Evolutionary conservation across 2,888 invertebrate genomes (phyloP), one percentile per base, ranked within the genome.

Genomic region (Dryococelus australis): DNA sequence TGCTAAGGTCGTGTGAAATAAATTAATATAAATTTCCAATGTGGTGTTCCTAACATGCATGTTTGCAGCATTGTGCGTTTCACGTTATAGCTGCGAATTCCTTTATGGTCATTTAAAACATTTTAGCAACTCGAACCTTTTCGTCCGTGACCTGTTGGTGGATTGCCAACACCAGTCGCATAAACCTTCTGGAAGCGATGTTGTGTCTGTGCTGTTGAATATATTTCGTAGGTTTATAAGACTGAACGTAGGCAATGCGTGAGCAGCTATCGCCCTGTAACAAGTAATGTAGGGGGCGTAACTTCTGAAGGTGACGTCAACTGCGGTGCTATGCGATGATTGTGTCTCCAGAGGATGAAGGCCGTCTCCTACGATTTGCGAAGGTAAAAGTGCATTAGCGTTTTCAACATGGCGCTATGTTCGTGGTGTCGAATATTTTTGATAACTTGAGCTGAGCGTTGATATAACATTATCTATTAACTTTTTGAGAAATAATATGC

Each of bases 271-370:
- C 65, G 65, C 65, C 65, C 65, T 65, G 65, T 65, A 65, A 65
- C 65, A 65, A 65, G 65, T 65, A 65, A 10, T n/a, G 65, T 65
- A 65, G 65, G 65, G 47, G 65, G 65, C 65, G 65, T 65, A 65
- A 65, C 65, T 16, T 65, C 65, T n/a, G 65, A 65, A 65, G 65
- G 65, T 65, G 65, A 8, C 8, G 8, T 12, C n/a, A 8, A 65
- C 24, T 65, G 65, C 65, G 65, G n/a, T 65, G 65, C 65, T 65
- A 65, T 65, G 65, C 65, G 65, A 65, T 65, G 65, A 65, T 65
- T 65, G 65, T 20, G 65, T 65, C 65, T 65, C 65, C 65, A 65
- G 65, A n/a, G 65, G 65, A 65, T 65, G 65, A 65, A 65, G 65
- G 20, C 65, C 24, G 8, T 20, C 65, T 24, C 65, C 65, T 65